These are phyloP conservation scores for Tachypleus tridentatus DNA, from an alignment of 1,140 invertebrate genomes.

Conservation along the genomic window DNA sequence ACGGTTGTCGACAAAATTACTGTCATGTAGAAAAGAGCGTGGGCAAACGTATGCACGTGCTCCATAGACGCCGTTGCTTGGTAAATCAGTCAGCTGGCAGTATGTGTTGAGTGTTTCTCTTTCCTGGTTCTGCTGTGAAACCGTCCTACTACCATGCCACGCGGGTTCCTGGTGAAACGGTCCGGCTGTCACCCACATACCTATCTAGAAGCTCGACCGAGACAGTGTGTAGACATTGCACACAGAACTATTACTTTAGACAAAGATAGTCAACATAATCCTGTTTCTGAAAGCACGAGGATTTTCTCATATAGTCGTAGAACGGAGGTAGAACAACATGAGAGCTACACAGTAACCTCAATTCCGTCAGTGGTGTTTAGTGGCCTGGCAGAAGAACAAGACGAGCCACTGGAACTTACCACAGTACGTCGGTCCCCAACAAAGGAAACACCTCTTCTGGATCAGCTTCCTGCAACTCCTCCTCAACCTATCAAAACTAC, in stretches of 20 bases:
- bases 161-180: constrained; percentile 38
- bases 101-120: no score
- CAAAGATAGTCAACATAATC: constrained; percentile 8
- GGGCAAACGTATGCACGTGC: no score
- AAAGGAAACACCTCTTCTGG: background rate
- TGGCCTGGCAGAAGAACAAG: background rate
- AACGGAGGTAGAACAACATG: no score
- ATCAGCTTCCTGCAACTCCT: background rate
- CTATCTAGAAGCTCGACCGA: constrained; percentile 21
- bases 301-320: no score
- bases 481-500: background rate
- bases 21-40: no score
- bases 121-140: no score
- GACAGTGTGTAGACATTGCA: constrained; percentile 31
- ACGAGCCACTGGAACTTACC: background rate
- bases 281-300: no score
- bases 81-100: no score
- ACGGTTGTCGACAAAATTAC: no score
- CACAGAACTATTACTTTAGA: constrained; percentile 24
- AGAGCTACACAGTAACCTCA: background rate
- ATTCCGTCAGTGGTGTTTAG: background rate
- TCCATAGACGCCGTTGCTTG: no score
- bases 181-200: constrained; percentile 10
- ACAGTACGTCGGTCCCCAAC: background rate
- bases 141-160: constrained; percentile 30